Percentiles rank a stretch among this genome's conserved stretches.
phyloP scores from a whole-genome alignment of 2,113 vertebrate species.

The Chloropsis cyanopogon region DNA sequence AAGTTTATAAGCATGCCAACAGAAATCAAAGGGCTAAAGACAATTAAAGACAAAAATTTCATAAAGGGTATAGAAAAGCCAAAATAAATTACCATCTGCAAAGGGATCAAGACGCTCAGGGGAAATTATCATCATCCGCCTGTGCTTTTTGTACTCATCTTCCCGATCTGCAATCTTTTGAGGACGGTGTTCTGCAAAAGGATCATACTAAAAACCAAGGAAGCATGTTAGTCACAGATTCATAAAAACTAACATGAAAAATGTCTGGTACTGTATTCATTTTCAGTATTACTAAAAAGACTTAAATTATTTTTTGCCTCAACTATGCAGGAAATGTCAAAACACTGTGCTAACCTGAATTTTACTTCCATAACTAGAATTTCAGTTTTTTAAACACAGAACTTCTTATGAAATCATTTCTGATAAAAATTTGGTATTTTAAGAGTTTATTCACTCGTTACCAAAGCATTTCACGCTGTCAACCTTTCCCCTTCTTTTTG shows the following conservation, averaged over 20 bases:
- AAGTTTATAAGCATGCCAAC: constrained; percentile 80
- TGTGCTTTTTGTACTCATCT: constrained; percentile 96
- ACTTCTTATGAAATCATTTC: background rate
- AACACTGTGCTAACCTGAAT: background rate
- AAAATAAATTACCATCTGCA: constrained; percentile 95
- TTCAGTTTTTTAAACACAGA: background rate
- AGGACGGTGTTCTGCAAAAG: constrained; percentile 94
- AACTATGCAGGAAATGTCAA: background rate
- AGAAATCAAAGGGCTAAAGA: constrained; percentile 83
- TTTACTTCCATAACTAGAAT: background rate
- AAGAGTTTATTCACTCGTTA: background rate
- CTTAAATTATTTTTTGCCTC: background rate
- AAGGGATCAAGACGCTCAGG: constrained; percentile 98
- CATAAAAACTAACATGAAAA: background rate
- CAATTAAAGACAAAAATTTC: constrained; percentile 69
- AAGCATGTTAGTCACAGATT: background rate
- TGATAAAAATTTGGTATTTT: background rate
- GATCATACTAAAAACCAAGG: constrained; percentile 84
- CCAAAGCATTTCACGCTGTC: background rate
- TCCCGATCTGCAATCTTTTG: constrained; percentile 96
- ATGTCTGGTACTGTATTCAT: background rate
- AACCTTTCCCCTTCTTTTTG: background rate
- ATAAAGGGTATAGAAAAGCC: constrained; percentile 68
- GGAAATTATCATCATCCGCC: constrained; percentile 98
- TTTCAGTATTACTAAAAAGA: background rate